Percentiles rank a stretch among this genome's conserved stretches.
These are phyloP conservation scores for Dasyornis broadbenti DNA, from an alignment of 2,113 vertebrate species.

Conservation along the genomic window DNA sequence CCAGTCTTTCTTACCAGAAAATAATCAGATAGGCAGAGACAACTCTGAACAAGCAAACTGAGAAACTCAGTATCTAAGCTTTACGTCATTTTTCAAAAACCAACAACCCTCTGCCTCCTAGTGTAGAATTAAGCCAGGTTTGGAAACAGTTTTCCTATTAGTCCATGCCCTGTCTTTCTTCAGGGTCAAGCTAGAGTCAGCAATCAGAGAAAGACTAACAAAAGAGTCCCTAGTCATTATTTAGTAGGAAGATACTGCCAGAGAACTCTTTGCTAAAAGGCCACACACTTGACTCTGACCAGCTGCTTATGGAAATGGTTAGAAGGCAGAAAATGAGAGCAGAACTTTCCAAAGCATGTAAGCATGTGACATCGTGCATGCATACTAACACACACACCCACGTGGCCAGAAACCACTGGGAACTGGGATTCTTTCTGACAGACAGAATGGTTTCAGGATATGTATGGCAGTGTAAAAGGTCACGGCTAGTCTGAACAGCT, in stretches of 20 bases:
- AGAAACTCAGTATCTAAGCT: background rate
- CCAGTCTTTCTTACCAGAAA: background rate
- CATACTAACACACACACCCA: background rate
- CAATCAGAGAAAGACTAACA: background rate
- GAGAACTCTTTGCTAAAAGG: background rate
- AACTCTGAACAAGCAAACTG: background rate
- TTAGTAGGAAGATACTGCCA: background rate
- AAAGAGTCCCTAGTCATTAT: background rate
- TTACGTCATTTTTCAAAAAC: fast-evolving
- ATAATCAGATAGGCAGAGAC: background rate
- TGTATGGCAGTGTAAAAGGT: background rate
- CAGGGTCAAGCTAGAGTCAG: background rate
- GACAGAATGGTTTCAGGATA: background rate
- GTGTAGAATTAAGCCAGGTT: background rate
- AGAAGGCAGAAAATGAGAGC: background rate
- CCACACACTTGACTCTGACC: background rate
- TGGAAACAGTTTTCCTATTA: background rate
- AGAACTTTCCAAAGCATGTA: background rate
- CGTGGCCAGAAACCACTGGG: background rate
- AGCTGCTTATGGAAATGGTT: background rate
- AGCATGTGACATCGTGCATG: fast-evolving
- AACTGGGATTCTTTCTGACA: background rate
- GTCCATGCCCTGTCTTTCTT: background rate
- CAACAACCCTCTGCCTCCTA: background rate
- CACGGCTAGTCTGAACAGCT: background rate